Conservation (phyloP, 2,797 vertebrate species). For the Sebastes taczanowskii region DNA sequence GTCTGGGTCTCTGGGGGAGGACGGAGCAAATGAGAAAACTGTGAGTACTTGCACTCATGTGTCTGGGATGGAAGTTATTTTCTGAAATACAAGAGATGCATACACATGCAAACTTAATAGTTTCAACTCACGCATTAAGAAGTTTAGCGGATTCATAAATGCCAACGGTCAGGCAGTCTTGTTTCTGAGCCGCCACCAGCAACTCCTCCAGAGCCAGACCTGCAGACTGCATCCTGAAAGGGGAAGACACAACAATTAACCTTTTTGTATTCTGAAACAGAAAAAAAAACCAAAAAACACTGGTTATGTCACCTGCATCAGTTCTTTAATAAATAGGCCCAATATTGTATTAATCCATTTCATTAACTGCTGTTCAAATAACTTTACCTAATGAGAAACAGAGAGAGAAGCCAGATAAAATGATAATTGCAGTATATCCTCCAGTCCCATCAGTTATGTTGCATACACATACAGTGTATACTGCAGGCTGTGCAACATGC, state of each 20-base stretch:
- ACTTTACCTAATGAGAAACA: neutral
- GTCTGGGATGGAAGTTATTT: neutral
- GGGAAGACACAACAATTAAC: neutral
- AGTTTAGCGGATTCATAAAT: slow-evolving; percentile 92
- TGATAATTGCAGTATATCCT: neutral
- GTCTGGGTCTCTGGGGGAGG: slow-evolving; percentile 87
- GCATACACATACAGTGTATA: neutral
- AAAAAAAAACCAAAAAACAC: neutral
- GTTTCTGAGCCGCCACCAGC: slow-evolving; percentile 86
- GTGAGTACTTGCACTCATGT: neutral
- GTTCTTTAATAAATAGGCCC: neutral
- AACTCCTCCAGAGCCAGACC: slow-evolving; percentile 88
- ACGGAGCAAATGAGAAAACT: neutral
- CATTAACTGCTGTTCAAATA: neutral
- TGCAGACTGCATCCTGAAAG: slow-evolving; percentile 87
- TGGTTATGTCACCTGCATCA: neutral
- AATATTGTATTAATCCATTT: neutral
- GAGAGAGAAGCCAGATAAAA: neutral
- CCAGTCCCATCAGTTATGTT: neutral
- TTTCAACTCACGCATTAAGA: slow-evolving; percentile 87
- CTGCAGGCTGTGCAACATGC: slow-evolving; percentile 23
- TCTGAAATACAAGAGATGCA: neutral
- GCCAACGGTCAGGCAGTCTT: slow-evolving; percentile 88
- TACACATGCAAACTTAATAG: neutral
- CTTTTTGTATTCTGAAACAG: neutral